Conservation (phyloP, 2,113 vertebrate genomes). For the Cheirogaleus medius region DNA sequence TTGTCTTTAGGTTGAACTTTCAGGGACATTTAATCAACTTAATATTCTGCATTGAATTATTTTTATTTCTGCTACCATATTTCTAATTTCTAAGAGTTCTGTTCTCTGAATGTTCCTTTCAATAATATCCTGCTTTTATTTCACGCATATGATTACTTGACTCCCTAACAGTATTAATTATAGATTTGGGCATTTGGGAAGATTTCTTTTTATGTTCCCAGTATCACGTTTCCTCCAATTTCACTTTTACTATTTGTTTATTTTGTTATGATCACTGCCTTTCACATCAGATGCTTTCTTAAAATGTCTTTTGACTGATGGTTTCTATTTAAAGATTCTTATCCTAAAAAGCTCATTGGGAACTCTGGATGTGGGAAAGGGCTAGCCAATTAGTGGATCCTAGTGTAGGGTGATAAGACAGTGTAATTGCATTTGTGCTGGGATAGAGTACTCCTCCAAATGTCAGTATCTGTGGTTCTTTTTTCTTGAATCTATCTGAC, state of each 20-base stretch:
- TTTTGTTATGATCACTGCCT: neutral
- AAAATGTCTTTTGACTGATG: neutral
- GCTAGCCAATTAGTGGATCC: neutral
- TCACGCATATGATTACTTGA: neutral
- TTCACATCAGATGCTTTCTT: neutral
- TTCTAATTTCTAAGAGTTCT: slow-evolving; percentile 15
- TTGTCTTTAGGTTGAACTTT: neutral
- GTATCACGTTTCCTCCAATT: neutral
- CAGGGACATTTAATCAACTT: neutral
- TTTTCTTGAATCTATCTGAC: neutral
- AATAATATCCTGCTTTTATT: neutral
- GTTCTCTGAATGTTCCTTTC: neutral
- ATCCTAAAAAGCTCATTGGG: neutral
- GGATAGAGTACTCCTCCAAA: neutral
- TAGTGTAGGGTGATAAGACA: neutral
- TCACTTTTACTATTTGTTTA: neutral
- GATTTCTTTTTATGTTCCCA: neutral
- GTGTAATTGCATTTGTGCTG: neutral
- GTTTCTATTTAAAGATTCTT: neutral
- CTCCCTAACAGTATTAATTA: neutral
- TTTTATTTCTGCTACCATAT: neutral
- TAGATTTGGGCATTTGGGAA: neutral
- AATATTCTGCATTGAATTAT: slow-evolving; percentile 6
- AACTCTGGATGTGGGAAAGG: neutral
- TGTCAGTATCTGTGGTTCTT: neutral